A percentile compares a stretch with the other conserved stretches of the same genome.
These are phyloP conservation scores for Aradophagus sp. DNA, from an alignment of 1,140 invertebrate species.

Conservation along the genomic window DNA sequence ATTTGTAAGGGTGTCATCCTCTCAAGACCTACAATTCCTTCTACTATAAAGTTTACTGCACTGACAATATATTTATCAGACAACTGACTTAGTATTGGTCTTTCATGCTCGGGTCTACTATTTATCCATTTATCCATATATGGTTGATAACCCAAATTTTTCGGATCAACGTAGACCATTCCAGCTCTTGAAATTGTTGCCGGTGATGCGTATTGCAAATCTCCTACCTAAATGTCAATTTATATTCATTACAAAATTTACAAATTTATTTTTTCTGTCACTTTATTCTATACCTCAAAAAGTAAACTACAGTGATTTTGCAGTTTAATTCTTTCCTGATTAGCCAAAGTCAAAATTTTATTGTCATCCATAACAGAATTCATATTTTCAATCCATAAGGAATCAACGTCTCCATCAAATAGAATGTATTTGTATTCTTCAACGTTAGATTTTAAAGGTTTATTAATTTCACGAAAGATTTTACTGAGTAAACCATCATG, in stretches of 20 bases:
- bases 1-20: slow-evolving; percentile 84
- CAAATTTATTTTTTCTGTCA: slow-evolving; percentile 3
- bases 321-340: slow-evolving; percentile 91
- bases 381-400: slow-evolving; percentile 96
- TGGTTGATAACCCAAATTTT: slow-evolving; percentile 89
- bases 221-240: slow-evolving; percentile 80
- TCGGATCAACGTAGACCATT: slow-evolving; percentile 95
- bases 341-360: slow-evolving; percentile 89
- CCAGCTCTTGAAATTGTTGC: slow-evolving; percentile 93
- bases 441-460: slow-evolving; percentile 79
- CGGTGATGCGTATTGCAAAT: slow-evolving; percentile 91
- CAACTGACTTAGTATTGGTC: slow-evolving; percentile 76
- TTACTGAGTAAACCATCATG: slow-evolving; percentile 91
- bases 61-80: slow-evolving; percentile 84
- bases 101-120: slow-evolving; percentile 74
- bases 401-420: slow-evolving; percentile 95
- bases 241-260: not conserved
- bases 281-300: slow-evolving; percentile 90
- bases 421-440: slow-evolving; percentile 87
- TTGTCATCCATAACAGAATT: slow-evolving; percentile 98
- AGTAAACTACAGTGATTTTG: slow-evolving; percentile 87
- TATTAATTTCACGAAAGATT: slow-evolving; percentile 93
- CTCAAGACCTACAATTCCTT: slow-evolving; percentile 83
- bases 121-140: slow-evolving; percentile 86
- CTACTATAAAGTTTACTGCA: slow-evolving; percentile 83